These are phyloP conservation scores for Meteorus sp. DNA, from an alignment of 1,140 invertebrate species.

Conservation along the genomic window DNA sequence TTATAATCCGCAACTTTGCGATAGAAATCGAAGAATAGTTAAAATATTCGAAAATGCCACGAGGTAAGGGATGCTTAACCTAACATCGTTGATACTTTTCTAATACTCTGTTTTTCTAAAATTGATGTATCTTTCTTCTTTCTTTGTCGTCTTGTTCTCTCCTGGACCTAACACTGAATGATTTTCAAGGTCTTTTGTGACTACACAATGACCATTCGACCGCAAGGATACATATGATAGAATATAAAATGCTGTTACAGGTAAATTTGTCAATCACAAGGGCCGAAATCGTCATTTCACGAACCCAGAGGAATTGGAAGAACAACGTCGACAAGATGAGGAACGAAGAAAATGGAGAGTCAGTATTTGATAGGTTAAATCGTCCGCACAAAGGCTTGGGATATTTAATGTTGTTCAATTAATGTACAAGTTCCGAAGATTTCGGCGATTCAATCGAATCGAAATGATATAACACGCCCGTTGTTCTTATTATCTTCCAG, in stretches of 20 bases:
- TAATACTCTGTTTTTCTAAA: no score
- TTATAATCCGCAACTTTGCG: background rate
- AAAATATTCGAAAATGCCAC: background rate
- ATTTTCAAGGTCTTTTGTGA: no score
- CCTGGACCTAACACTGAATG: no score
- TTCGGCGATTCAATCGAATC: slow-evolving; percentile 21
- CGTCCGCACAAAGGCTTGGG: slow-evolving; percentile 26
- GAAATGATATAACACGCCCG: background rate
- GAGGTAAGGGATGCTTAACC: background rate
- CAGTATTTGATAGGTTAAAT: slow-evolving; percentile 51
- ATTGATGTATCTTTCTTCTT: no score
- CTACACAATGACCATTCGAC: slow-evolving; percentile 2
- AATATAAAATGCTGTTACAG: slow-evolving; percentile 56
- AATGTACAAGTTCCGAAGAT: slow-evolving; percentile 31
- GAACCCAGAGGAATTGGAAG: slow-evolving; percentile 88
- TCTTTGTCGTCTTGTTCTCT: no score
- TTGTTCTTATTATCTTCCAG: slow-evolving; percentile 39
- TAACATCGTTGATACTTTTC: no score
- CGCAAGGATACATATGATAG: background rate
- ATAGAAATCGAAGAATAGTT: background rate
- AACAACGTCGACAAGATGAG: slow-evolving; percentile 78
- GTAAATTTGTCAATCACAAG: slow-evolving; percentile 89
- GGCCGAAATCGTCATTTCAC: slow-evolving; percentile 91
- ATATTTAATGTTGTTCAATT: slow-evolving; percentile 28
- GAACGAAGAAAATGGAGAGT: slow-evolving; percentile 71